Evolutionary conservation across 64 coral and sea anemone species (phyloP).

Genomic region (Acropora tenuis): DNA sequence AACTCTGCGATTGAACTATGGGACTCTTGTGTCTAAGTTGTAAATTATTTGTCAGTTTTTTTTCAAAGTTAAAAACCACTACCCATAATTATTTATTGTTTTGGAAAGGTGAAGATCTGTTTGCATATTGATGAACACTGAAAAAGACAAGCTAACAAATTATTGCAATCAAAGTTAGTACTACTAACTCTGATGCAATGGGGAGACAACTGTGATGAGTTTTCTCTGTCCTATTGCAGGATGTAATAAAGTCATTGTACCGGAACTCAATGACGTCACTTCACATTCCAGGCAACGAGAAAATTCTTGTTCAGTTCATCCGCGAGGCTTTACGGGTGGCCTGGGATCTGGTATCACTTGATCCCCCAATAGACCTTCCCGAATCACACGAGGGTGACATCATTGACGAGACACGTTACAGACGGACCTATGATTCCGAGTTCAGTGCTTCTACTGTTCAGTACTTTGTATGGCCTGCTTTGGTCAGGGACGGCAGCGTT

Average conservation of each 20-base stretch:
- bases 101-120: too few relatives aligned
- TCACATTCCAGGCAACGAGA: constrained; percentile 74
- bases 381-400: constrained; percentile 78
- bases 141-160: too few relatives aligned
- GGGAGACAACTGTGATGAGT: too few relatives aligned
- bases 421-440: constrained; percentile 66
- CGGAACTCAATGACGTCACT: constrained; percentile 66
- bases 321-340: constrained; percentile 75
- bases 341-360: constrained; percentile 72
- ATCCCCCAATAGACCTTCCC: constrained; percentile 82
- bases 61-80: too few relatives aligned
- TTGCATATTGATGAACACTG: too few relatives aligned
- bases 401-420: constrained; percentile 83
- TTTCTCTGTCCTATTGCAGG: constrained; percentile 10
- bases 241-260: constrained; percentile 76
- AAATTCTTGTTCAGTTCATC: constrained; percentile 68
- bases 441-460: constrained; percentile 81
- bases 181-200: too few relatives aligned
- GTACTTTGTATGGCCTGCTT: constrained; percentile 88
- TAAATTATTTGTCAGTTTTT: too few relatives aligned
- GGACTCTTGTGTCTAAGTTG: too few relatives aligned
- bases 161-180: too few relatives aligned
- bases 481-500: constrained; percentile 71
- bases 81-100: too few relatives aligned
- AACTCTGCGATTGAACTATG: too few relatives aligned